Evolutionary conservation across 2,888 invertebrate species (phyloP).

Genomic region (Hydropsyche betteni): DNA sequence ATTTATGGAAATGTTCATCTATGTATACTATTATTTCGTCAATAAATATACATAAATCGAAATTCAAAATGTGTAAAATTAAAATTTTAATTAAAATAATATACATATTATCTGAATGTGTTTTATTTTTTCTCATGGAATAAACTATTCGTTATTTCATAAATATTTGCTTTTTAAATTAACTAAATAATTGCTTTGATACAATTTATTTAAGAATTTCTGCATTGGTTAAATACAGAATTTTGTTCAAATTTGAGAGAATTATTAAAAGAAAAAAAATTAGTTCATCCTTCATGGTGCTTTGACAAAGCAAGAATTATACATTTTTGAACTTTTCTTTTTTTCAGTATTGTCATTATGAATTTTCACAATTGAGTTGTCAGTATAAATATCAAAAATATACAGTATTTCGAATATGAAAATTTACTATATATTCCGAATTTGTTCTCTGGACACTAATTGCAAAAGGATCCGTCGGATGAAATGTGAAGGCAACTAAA

Average conservation of each 20-base stretch:
- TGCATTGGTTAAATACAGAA: no score
- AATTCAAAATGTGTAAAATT: constrained; percentile 34
- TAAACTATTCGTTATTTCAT: constrained; percentile 7
- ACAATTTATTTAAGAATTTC: no score
- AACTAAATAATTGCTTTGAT: no score
- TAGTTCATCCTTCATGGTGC: no score
- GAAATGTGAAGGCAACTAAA: constrained; percentile 94
- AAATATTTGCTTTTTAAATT: no score
- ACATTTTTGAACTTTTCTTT: not conserved
- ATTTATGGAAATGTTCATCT: no score
- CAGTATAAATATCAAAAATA: constrained; percentile 38
- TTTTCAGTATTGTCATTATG: not conserved
- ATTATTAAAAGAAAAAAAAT: no score
- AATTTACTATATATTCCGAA: constrained; percentile 93
- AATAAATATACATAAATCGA: constrained; percentile 53
- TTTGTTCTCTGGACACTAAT: constrained; percentile 94
- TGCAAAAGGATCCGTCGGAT: constrained; percentile 95
- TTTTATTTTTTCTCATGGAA: constrained; percentile 39
- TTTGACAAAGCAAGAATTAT: not conserved
- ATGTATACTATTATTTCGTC: constrained; percentile 48
- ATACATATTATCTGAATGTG: constrained; percentile 32
- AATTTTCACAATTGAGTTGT: not conserved
- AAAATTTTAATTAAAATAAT: constrained; percentile 26
- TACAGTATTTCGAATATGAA: constrained; percentile 82
- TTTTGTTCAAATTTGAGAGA: no score